Conservation (phyloP, 2,888 invertebrate species). For the Apeira syringaria region DNA sequence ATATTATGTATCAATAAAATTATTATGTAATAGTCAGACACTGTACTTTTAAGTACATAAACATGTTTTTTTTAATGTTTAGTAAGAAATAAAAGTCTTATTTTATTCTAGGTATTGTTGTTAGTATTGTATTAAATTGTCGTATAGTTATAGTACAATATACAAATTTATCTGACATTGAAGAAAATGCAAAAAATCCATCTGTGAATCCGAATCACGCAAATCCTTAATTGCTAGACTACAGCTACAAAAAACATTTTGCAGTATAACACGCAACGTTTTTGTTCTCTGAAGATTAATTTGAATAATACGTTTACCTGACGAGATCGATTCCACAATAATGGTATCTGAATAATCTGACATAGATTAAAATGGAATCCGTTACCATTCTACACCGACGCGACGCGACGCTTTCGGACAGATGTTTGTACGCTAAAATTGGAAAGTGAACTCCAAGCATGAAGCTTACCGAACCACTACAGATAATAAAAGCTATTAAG, state of each 20-base stretch:
- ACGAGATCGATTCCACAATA: conserved; percentile 55
- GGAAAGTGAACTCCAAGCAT: conserved; percentile 27
- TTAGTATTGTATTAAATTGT: too few species aligned
- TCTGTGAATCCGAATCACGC: conserved; percentile 70
- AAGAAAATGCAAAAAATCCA: conserved; percentile 35
- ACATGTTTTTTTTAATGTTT: too few species aligned
- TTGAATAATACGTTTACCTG: conserved; percentile 73
- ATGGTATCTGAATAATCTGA: conserved; percentile 59
- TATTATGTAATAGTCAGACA: too few species aligned
- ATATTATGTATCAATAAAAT: too few species aligned
- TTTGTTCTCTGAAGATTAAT: conserved; percentile 56
- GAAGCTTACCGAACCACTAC: conserved; percentile 7
- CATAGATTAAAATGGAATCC: conserved; percentile 38
- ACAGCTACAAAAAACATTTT: conserved; percentile 71
- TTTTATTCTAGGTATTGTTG: not conserved
- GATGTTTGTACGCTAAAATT: conserved; percentile 35
- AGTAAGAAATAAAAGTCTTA: too few species aligned
- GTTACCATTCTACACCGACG: conserved; percentile 26
- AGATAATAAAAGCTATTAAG: conserved; percentile 7
- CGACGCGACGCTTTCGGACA: conserved; percentile 15
- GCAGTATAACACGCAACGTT: conserved; percentile 71
- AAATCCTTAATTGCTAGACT: conserved; percentile 64
- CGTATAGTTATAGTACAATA: too few species aligned
- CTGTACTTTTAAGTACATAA: too few species aligned
- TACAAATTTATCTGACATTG: conserved; percentile 8